phyloP scores from a whole-genome alignment of 2,888 invertebrate genomes.

The Germaria angustata region DNA sequence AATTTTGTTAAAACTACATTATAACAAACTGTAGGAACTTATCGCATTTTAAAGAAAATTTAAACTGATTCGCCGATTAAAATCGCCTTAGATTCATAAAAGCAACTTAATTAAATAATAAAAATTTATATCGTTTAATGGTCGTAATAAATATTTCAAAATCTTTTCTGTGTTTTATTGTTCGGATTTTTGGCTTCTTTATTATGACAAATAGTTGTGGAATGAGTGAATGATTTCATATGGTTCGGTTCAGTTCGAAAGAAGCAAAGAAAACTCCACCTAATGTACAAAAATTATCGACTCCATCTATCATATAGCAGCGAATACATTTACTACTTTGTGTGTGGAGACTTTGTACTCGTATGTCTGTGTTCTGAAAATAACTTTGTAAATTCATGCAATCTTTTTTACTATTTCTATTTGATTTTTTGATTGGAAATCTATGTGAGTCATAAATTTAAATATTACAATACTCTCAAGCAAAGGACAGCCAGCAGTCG shows the following conservation, averaged over 20 bases:
- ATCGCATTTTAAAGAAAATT: background rate
- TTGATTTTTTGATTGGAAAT: constrained; percentile 65
- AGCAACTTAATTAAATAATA: constrained; percentile 36
- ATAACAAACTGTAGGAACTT: background rate
- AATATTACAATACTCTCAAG: constrained; percentile 44
- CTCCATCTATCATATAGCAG: constrained; percentile 43
- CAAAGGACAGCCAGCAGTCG: constrained; percentile 37
- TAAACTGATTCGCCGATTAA: background rate
- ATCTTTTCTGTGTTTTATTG: constrained; percentile 39
- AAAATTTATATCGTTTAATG: constrained; percentile 25
- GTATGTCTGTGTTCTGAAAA: constrained; percentile 32
- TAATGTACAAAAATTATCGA: constrained; percentile 52
- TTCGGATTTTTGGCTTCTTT: constrained; percentile 43
- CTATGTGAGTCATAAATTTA: constrained; percentile 66
- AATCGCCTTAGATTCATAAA: constrained; percentile 1
- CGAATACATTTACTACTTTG: background rate
- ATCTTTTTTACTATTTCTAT: constrained; percentile 53
- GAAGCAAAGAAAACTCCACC: constrained; percentile 61
- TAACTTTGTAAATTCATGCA: constrained; percentile 62
- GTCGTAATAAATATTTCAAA: constrained; percentile 51
- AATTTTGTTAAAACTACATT: background rate
- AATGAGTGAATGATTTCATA: constrained; percentile 48
- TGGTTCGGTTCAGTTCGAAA: constrained; percentile 29
- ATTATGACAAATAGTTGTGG: constrained; percentile 63
- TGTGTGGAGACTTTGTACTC: background rate